Evolutionary conservation across 2,888 invertebrate genomes (phyloP), one percentile per base, ranked within the genome.

Genomic region (Coelinius sp.): DNA sequence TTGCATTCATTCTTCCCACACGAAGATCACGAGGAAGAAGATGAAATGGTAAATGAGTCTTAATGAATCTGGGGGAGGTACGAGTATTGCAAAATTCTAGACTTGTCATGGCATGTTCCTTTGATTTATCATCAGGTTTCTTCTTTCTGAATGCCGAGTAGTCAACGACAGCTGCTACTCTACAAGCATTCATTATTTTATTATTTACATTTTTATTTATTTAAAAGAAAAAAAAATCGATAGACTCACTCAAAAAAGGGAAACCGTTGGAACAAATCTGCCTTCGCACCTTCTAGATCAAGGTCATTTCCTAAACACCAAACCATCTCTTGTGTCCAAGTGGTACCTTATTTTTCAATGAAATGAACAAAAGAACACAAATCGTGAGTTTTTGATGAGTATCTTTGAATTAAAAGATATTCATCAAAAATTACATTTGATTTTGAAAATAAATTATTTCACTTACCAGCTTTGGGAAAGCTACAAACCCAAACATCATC

Each of bases 281-380:
- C 87, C 82, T 90, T 89, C 0, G 92, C 92, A 20, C 86, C 87
- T 70, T 90, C 88, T 74, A 90, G 91, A 84, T 94, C 90, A 63
- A 93, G 84, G 75, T 92, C 88, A 74, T 92, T 92, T 73, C 90
- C 89, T 38, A 94, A 89, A 72, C 93, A 88, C 91, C 93, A 94
- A 0, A 93, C 91, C 88, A 94, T 90, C 88, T 94, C 94, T 84
- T 94, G 93, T 0, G 92, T 90, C 94, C 94, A 94, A 14, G 94
- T 94, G 25, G 94, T 94, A 2, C 93, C 93, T 92, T 49, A 10
- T 20, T 49, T 41, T 41, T n/a, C 1, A 3, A 49, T 8, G 8
- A 31, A 31, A 31, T 8, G 31, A 8, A 31, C 80, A 52, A 85
- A 31, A 31, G 31, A 6, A 31, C 31, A 31, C 31, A 31, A 31